phyloP scores from a whole-genome alignment of 2,113 vertebrate species.

The Psettodes erumei region DNA sequence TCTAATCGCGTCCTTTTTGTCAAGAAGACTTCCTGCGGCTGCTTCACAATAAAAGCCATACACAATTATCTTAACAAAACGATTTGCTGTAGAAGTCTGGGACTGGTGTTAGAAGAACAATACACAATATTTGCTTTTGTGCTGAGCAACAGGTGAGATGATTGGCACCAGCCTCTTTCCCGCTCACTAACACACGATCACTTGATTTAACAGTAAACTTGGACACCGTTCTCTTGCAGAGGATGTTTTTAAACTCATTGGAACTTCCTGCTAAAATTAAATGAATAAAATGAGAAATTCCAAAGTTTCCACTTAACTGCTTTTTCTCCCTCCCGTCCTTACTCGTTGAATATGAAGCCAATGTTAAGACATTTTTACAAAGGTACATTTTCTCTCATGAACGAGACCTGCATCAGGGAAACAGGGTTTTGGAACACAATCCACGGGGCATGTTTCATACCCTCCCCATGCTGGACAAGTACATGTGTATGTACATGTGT shows the following conservation, averaged over 20 bases:
- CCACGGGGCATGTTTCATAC: not conserved
- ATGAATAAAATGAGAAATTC: too few species aligned
- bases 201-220: too few species aligned
- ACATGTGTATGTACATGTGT: not conserved
- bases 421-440: not conserved
- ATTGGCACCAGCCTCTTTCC: not conserved
- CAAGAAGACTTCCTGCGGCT: slow-evolving; percentile 16
- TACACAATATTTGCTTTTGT: not conserved
- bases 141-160: not conserved
- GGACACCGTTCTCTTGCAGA: too few species aligned
- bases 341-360: not conserved
- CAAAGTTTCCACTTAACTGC: too few species aligned
- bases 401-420: not conserved
- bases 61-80: not conserved
- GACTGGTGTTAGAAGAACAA: not conserved
- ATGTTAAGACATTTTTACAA: not conserved
- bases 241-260: too few species aligned
- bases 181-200: not conserved
- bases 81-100: not conserved
- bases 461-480: not conserved
- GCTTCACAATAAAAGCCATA: slow-evolving; percentile 34
- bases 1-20: not conserved
- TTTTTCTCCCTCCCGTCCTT: not conserved
- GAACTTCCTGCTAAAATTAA: too few species aligned
- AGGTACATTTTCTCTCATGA: not conserved